Evolutionary conservation across 2,888 invertebrate species (phyloP), one percentile per base, ranked within the genome.

Genomic region (Hirtodrosophila duncani): DNA sequence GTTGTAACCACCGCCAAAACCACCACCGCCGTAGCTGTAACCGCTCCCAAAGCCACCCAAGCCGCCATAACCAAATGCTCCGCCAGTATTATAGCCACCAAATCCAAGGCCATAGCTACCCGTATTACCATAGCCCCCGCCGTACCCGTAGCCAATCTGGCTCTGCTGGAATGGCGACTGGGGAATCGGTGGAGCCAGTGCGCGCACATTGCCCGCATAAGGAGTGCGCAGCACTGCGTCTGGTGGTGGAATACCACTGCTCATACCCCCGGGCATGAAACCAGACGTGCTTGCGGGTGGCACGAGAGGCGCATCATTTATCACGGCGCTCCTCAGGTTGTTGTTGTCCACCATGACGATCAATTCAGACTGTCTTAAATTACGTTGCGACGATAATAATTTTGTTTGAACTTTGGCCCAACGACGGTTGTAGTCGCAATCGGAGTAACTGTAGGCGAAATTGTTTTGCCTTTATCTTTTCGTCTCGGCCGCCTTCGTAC

Each of bases 321-420:
- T 62, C 3, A 83, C 64, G 1, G 83, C 81, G 49, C 77, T 85
- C 13, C 86, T 81, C 36, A 83, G 62, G 51, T 70, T 80, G 43
- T 66, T 67, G 49, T 63, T 70, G 29, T 83, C 83, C 5, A 63
- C 61, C 82, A 84, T 84, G 17, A 21, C 29, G 17, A 46, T 39
- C n/a, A 27, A 30, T 14, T 46, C 11, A 23, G 17, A 56, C 58
- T 56, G 10, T 30, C 52, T 55, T n/a, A n/a, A n/a, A n/a, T n/a
- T n/a, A n/a, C n/a, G n/a, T n/a, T n/a, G n/a, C n/a, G n/a, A n/a
- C n/a, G n/a, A n/a, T n/a, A n/a, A n/a, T n/a, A n/a, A n/a, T 62
- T 63, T 63, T 65, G 61, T 65, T 60, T 39, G 65, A 63, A n/a
- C n/a, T n/a, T n/a, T n/a, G n/a, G n/a, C n/a, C n/a, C n/a, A n/a